These are phyloP conservation scores for Ceuthmochares aereus DNA, from an alignment of 2,113 vertebrate species.

Conservation along the genomic window DNA sequence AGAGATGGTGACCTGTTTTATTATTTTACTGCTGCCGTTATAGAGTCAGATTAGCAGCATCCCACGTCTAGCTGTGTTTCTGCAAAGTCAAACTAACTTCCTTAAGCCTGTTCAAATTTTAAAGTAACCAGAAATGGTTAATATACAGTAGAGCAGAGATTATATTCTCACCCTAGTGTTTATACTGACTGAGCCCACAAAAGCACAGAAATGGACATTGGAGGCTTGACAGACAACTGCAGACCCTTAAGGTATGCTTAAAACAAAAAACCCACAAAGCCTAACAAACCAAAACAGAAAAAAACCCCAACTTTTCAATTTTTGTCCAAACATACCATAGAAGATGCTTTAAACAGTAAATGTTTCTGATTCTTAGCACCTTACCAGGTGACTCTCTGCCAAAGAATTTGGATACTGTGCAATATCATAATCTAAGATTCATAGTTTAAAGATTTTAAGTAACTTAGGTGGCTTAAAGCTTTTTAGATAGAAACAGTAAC, in stretches of 20 bases:
- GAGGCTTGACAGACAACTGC: neutral
- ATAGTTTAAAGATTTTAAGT: neutral
- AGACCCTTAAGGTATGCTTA: neutral
- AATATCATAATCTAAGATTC: neutral
- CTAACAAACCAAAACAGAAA: too few relatives aligned
- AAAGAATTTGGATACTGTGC: neutral
- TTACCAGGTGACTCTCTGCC: neutral
- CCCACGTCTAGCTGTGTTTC: neutral
- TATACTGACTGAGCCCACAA: neutral
- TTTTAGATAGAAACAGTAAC: neutral
- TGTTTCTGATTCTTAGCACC: neutral
- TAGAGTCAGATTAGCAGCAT: neutral
- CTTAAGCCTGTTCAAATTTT: neutral
- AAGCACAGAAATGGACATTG: neutral
- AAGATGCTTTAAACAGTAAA: neutral
- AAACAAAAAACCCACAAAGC: neutral
- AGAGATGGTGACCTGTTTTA: neutral
- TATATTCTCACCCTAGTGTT: neutral
- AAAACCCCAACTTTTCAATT: neutral
- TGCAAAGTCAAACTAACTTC: neutral
- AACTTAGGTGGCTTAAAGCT: neutral
- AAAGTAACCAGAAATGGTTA: neutral
- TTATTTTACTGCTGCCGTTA: neutral
- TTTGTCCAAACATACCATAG: neutral
- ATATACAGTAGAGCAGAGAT: neutral